Percentiles rank a stretch among this genome's conserved stretches.
Conservation (phyloP, 2,888 invertebrate genomes). For the Rhabditophanes sp. region DNA sequence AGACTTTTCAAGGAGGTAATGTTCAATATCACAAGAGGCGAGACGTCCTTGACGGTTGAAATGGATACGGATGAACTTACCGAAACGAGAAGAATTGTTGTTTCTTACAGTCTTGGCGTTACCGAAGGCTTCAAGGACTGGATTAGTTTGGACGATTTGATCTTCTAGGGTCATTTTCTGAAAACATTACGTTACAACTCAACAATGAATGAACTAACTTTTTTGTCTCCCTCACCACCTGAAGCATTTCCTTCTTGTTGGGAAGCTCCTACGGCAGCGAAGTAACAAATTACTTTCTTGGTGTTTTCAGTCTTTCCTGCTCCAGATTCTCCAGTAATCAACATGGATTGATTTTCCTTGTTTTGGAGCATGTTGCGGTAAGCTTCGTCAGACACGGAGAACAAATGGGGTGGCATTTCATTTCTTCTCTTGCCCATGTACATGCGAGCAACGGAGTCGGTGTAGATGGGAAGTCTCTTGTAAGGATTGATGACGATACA, state of each 20-base stretch:
- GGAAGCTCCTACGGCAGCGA: no score
- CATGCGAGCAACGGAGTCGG: conserved; percentile 48
- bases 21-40: conserved; percentile 99
- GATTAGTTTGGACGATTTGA: conserved; percentile 98
- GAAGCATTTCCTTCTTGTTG: conserved; percentile 1
- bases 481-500: conserved; percentile 43
- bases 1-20: conserved; percentile 97
- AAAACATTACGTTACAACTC: not conserved
- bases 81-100: conserved; percentile 99
- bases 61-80: conserved; percentile 99
- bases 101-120: conserved; percentile 99
- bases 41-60: conserved; percentile 96
- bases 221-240: conserved; percentile 15
- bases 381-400: conserved; percentile 91
- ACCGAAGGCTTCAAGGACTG: conserved; percentile 96
- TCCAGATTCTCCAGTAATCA: conserved; percentile 70
- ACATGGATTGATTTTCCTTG: conserved; percentile 43
- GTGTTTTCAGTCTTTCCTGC: conserved; percentile 99
- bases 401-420: conserved; percentile 99
- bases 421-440: conserved; percentile 98
- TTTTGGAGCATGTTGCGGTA: conserved; percentile 62
- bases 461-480: conserved; percentile 42
- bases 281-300: conserved; percentile 99
- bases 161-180: conserved; percentile 80
- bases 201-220: conserved; percentile 6